These are phyloP conservation scores for Romanogobio albipinnatus DNA, from an alignment of 2,113 vertebrate species.

Conservation along the genomic window DNA sequence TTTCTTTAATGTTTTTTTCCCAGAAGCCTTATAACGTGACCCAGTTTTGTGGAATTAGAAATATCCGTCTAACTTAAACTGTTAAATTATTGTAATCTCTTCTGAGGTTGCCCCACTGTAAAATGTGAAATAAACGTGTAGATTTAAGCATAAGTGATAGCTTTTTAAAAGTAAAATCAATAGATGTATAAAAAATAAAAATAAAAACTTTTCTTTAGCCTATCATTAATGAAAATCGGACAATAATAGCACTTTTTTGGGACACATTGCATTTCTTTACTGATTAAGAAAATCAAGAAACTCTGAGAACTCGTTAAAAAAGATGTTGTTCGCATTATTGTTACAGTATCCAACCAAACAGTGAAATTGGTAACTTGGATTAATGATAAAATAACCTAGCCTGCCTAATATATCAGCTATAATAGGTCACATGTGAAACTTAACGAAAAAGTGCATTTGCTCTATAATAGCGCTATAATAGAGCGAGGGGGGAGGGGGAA, in stretches of 20 bases:
- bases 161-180: not conserved
- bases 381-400: not conserved
- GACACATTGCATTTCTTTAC: no score
- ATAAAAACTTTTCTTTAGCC: not conserved
- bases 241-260: not conserved
- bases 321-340: not conserved
- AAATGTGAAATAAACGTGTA: not conserved
- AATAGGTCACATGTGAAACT: not conserved
- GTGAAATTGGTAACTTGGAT: not conserved
- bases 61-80: not conserved
- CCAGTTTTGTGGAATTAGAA: not conserved
- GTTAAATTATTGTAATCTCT: not conserved
- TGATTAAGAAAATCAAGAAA: not conserved
- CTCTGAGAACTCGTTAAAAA: not conserved
- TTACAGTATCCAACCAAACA: not conserved
- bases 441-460: not conserved
- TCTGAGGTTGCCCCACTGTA: not conserved
- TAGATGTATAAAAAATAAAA: no score
- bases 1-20: not conserved
- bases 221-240: not conserved
- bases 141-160: not conserved
- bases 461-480: not conserved
- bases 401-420: not conserved
- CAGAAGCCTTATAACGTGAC: not conserved
- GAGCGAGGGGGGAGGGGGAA: not conserved